Evolutionary conservation across 2,797 vertebrate genomes (phyloP), one percentile per base, ranked within the genome.

Genomic region (Numenius phaeopus): DNA sequence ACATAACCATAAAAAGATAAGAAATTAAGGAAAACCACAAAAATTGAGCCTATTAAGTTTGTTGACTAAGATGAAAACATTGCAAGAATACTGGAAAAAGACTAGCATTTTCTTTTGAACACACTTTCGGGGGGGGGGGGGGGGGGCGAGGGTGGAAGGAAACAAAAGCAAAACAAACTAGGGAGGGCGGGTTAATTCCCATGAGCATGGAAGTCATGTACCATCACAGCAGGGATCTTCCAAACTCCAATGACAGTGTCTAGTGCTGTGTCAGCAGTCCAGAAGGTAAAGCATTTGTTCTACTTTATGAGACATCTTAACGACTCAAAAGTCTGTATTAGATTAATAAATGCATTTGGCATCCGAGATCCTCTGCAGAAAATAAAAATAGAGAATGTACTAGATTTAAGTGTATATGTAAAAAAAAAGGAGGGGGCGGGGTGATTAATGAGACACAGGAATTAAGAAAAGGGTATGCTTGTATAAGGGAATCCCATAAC

Each of bases 111-210:
- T 37, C 65, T 57, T 46, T 49, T 72, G 37, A 61, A 73, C 5
- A 30, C 5, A 9, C 20, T 65, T 84, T 27, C 7, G 3, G 10
- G 10, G 2, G 11, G 4, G 9, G 1, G 29, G 17, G 10, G 9
- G 3, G 10, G 10, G 2, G 11, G 4, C 6, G 1, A 16, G 17
- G 10, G 9, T 10, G 10, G 34, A 58, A n/a, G 22, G 22, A 58
- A 18, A 2, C 23, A 3, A 62, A 11, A 9, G 16, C 14, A 47
- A 49, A 79, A 23, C 5, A 46, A 66, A 72, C 22, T 39, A 65
- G 72, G 32, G 50, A 54, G 46, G n/a, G 21, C 82, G 29, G 16
- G 22, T 37, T 42, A 75, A 32, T 34, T 62, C 44, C 32, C 27
- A 7, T 8, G 10, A 50, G 15, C 9, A 15, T 27, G 10, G 27